Evolutionary conservation across 2,888 invertebrate species (phyloP), one percentile per base, ranked within the genome.

Genomic region (Cheilosia grossa): DNA sequence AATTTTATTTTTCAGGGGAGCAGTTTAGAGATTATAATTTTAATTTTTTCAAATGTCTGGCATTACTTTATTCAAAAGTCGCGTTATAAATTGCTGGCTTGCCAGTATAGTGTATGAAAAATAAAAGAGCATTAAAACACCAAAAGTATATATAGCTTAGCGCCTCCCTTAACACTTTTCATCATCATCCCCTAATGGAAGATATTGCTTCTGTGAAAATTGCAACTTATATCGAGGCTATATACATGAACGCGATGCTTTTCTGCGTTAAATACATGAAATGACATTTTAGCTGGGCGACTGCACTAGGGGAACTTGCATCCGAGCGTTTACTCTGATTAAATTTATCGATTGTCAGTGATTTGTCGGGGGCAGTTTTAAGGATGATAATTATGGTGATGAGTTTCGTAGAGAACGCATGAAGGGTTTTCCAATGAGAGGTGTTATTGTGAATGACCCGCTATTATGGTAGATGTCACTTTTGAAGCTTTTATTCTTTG

Each of bases 251-350:
- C 19, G 53, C 27, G 54, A 30, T 15, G 27, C 42, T 66, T 40
- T 27, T 44, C 40, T 51, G 58, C 51, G 40, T 66, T 66, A 33
- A 56, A 70, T 63, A 70, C n/a, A 80, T 80, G 74, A 85, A 80
- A 61, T 80, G 63, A 53, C 69, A 64, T 69, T 74, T 67, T 37
- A 27, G 49, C 40, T 67, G 24, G 24, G 54, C 33, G 61, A 42
- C 70, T 63, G 70, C 40, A 72, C 53, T 54, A 4, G 17, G 17
- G 44, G 53, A 30, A 19, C 27, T 47, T 47, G 47, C 17, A 42
- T 49, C 53, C 30, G 27, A 17, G 24, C 42, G 63, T 79, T 72
- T 59, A 44, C 27, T 59, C 33, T 51, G 66, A 79, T 79, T 79
- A 44, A 58, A 63, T 70, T 79, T 53, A 70, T 72, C 53, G 72